These are phyloP conservation scores for Drosophila pullipes DNA, from an alignment of 2,888 invertebrate genomes.

Conservation along the genomic window DNA sequence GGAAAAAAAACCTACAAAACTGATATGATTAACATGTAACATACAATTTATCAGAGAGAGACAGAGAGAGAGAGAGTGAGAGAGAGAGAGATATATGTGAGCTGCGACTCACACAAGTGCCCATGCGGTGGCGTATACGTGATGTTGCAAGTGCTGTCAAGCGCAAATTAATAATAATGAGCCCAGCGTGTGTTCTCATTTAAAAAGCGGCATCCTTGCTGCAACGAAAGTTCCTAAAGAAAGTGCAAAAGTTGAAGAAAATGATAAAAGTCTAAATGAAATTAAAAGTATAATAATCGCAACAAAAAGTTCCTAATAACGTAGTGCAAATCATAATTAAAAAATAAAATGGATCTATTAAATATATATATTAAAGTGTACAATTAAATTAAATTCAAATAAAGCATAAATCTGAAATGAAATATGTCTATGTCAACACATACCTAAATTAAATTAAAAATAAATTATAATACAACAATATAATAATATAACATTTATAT, in stretches of 20 bases:
- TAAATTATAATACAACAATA: background rate
- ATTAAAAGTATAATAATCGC: slow-evolving; percentile 16
- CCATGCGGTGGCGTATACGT: slow-evolving; percentile 43
- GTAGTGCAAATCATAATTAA: slow-evolving; percentile 36
- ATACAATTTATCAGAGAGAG: background rate
- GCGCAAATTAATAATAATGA: slow-evolving; percentile 15
- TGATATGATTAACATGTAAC: slow-evolving; percentile 7
- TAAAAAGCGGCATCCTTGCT: slow-evolving; percentile 7
- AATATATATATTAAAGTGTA: slow-evolving; percentile 10
- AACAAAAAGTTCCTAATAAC: slow-evolving; percentile 66
- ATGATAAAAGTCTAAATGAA: background rate
- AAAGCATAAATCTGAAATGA: background rate
- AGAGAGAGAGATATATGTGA: background rate
- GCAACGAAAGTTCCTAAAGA: slow-evolving; percentile 67
- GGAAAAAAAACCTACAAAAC: slow-evolving; percentile 4
- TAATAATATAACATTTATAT: background rate
- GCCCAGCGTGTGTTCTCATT: slow-evolving; percentile 1
- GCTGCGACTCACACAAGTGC: slow-evolving; percentile 13
- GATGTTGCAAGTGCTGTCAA: slow-evolving; percentile 15
- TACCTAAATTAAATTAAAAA: background rate
- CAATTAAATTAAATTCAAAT: background rate
- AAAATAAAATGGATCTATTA: background rate
- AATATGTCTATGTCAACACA: background rate
- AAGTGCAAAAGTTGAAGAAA: slow-evolving; percentile 47
- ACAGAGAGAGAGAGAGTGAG: no score